Percentiles rank a stretch among this genome's conserved stretches.
Conservation (phyloP, 2,888 invertebrate genomes). For the Campaea margaritaria region DNA sequence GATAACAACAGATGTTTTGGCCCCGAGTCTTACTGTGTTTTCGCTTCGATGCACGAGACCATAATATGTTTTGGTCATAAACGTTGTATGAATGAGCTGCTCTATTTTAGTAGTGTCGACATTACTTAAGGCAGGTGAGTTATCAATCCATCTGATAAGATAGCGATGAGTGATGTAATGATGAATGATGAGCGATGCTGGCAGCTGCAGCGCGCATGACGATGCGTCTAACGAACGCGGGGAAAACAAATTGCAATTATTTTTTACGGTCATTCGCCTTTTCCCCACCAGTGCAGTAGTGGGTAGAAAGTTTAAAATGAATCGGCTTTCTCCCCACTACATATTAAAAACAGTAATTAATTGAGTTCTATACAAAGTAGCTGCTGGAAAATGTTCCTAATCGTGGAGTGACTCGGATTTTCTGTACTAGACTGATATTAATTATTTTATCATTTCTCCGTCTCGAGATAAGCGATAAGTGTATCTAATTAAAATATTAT, state of each 20-base stretch:
- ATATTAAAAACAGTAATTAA: too few relatives aligned
- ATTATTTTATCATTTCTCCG: slow-evolving; percentile 6
- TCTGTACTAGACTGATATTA: not conserved
- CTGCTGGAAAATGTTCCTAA: too few relatives aligned
- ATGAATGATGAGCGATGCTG: slow-evolving; percentile 9
- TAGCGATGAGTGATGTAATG: not conserved
- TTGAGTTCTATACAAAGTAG: too few relatives aligned
- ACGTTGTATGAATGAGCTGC: not conserved
- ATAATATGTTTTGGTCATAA: not conserved
- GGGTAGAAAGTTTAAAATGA: too few relatives aligned
- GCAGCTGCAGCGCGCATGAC: not conserved
- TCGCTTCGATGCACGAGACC: too few relatives aligned
- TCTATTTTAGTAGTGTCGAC: not conserved
- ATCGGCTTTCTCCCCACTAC: too few relatives aligned
- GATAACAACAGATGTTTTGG: too few relatives aligned
- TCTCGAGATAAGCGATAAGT: slow-evolving; percentile 22
- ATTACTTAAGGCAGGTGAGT: slow-evolving; percentile 1
- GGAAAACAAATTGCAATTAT: too few relatives aligned
- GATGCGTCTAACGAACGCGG: not conserved
- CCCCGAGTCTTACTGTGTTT: too few relatives aligned
- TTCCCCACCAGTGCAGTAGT: too few relatives aligned
- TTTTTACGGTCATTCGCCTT: too few relatives aligned
- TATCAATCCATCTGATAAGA: slow-evolving; percentile 11
- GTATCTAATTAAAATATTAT: not conserved
- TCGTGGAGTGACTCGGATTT: too few relatives aligned